These are phyloP conservation scores for Drosophila mauritiana DNA, from an alignment of 1,140 invertebrate species.

Conservation along the genomic window DNA sequence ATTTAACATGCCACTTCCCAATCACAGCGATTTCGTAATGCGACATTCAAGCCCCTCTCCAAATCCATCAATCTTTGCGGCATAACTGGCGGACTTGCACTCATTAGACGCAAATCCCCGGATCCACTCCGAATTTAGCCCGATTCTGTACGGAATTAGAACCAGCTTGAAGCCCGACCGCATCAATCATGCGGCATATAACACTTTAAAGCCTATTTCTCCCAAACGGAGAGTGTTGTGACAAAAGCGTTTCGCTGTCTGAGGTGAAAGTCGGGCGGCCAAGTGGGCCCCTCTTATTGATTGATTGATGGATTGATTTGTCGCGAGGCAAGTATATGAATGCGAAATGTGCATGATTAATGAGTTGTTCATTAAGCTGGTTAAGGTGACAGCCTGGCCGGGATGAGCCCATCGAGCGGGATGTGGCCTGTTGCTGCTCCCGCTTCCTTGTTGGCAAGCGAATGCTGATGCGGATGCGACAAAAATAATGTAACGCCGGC, in stretches of 20 bases:
- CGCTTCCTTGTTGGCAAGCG: not conserved
- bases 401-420: slow-evolving; percentile 8
- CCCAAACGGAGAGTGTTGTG: slow-evolving; percentile 58
- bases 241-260: slow-evolving; percentile 69
- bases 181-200: slow-evolving; percentile 68
- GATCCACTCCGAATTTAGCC: slow-evolving; percentile 8
- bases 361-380: slow-evolving; percentile 81
- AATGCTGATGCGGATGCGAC: slow-evolving; percentile 23
- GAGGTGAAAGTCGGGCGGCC: slow-evolving; percentile 63
- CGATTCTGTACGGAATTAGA: slow-evolving; percentile 26
- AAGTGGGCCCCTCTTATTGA: slow-evolving; percentile 67
- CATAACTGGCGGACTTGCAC: slow-evolving; percentile 14
- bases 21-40: slow-evolving; percentile 26
- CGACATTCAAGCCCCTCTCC: not conserved
- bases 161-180: slow-evolving; percentile 35
- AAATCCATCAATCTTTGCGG: slow-evolving; percentile 50
- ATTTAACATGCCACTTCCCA: slow-evolving; percentile 1
- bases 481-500: slow-evolving; percentile 51
- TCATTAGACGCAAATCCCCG: slow-evolving; percentile 66
- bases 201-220: slow-evolving; percentile 65
- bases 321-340: slow-evolving; percentile 75
- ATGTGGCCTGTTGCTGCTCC: slow-evolving; percentile 60
- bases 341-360: slow-evolving; percentile 79
- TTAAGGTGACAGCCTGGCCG: slow-evolving; percentile 73
- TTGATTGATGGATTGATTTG: slow-evolving; percentile 82